These are phyloP conservation scores for Bombus breviceps DNA, from an alignment of 1,140 invertebrate species.

Conservation along the genomic window DNA sequence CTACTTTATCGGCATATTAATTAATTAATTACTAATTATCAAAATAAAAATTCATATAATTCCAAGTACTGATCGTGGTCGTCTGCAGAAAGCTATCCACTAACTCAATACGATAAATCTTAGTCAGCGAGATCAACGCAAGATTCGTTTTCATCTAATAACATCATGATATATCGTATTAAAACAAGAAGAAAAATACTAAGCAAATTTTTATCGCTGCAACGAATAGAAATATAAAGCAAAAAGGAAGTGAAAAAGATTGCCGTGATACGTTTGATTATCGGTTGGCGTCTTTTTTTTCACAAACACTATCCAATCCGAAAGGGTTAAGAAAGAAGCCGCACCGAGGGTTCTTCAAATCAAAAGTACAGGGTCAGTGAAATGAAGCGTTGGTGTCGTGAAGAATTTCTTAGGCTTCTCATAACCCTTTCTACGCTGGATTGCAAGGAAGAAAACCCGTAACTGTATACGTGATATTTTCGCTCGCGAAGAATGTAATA, in stretches of 20 bases:
- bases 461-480: not conserved
- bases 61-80: not conserved
- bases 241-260: not conserved
- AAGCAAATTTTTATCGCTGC: not conserved
- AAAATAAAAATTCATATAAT: not conserved
- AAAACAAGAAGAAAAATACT: not conserved
- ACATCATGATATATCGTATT: not conserved
- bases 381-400: slow-evolving; percentile 1
- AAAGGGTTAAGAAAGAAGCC: slow-evolving; percentile 19
- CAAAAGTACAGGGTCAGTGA: slow-evolving; percentile 2
- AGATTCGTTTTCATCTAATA: not conserved
- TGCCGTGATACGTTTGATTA: not conserved
- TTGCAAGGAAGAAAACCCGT: not conserved
- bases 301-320: too few relatives aligned
- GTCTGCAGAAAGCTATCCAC: not conserved
- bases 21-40: not conserved
- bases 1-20: not conserved
- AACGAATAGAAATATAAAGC: not conserved
- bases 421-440: not conserved
- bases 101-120: not conserved
- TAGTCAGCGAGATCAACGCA: not conserved
- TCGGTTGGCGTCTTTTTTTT: not conserved
- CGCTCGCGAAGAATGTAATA: not conserved
- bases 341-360: not conserved
- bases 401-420: slow-evolving; percentile 12